A percentile compares a stretch with the other conserved stretches of the same genome.
Evolutionary conservation across 2,888 invertebrate genomes (phyloP).

Genomic region (Drosophila lacicola): DNA sequence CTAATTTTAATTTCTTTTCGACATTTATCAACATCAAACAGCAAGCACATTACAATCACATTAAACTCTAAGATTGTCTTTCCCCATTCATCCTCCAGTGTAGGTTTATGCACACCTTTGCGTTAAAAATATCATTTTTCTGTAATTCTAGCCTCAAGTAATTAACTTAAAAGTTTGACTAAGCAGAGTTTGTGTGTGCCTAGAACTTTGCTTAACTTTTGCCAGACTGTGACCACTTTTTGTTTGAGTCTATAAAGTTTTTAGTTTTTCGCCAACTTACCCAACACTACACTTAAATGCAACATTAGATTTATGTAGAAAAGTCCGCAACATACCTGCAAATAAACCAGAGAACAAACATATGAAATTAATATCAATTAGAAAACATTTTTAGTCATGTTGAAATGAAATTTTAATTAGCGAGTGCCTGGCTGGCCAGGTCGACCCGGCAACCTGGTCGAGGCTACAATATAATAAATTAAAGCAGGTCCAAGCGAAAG

Average conservation of each 20-base stretch:
- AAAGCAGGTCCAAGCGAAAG: constrained; percentile 43
- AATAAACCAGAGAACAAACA: constrained; percentile 38
- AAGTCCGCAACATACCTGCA: constrained; percentile 63
- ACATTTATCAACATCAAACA: too few relatives aligned
- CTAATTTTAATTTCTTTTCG: too few relatives aligned
- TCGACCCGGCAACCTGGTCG: constrained; percentile 17
- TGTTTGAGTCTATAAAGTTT: constrained; percentile 41
- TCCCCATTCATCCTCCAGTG: too few relatives aligned
- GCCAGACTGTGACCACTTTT: constrained; percentile 10
- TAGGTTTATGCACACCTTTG: constrained; percentile 4
- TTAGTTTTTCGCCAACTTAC: constrained; percentile 45
- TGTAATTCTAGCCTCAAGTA: constrained; percentile 9
- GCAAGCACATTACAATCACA: too few relatives aligned
- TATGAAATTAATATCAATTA: constrained; percentile 71
- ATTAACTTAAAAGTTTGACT: constrained; percentile 29
- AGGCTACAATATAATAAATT: constrained; percentile 47
- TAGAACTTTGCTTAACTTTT: constrained; percentile 21
- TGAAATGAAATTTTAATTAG: constrained; percentile 72
- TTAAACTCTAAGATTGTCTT: too few relatives aligned
- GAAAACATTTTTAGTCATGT: constrained; percentile 42
- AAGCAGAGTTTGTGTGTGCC: constrained; percentile 14
- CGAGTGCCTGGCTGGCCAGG: constrained; percentile 36
- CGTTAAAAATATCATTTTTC: background rate
- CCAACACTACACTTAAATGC: constrained; percentile 18
- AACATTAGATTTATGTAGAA: constrained; percentile 37